Evolutionary conservation across 2,888 invertebrate species (phyloP).

Genomic region (Portevinia maculata): DNA sequence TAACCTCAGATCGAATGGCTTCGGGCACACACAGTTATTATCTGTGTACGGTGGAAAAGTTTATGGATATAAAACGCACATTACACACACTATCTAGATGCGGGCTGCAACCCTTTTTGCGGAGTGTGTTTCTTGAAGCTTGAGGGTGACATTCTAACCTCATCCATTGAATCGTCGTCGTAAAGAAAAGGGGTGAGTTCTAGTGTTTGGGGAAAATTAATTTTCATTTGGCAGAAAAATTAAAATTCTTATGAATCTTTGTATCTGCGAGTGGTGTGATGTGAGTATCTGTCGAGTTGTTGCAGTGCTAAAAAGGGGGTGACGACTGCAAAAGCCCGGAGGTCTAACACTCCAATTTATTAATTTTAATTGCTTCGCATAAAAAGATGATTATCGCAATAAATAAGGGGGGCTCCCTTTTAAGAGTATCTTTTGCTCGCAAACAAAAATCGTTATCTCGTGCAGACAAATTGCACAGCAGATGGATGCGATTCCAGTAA

Average conservation of each 20-base stretch:
- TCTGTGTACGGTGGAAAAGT: conserved; percentile 58
- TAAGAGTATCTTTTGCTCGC: conserved; percentile 15
- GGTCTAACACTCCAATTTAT: conserved; percentile 77
- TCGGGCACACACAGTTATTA: conserved; percentile 62
- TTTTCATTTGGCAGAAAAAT: conserved; percentile 80
- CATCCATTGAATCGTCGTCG: conserved; percentile 5
- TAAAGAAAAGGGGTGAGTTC: conserved; percentile 38
- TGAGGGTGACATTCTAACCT: conserved; percentile 26
- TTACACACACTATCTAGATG: conserved; percentile 71
- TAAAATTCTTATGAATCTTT: conserved; percentile 75
- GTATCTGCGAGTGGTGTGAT: conserved; percentile 33
- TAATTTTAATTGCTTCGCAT: conserved; percentile 80
- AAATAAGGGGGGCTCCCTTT: conserved; percentile 48
- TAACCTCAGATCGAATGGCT: conserved; percentile 67
- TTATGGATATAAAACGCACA: conserved; percentile 74
- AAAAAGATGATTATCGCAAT: conserved; percentile 73
- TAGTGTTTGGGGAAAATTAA: conserved; percentile 79
- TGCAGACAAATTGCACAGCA: conserved; percentile 73
- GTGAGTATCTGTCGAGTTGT: conserved; percentile 1
- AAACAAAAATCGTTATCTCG: conserved; percentile 59
- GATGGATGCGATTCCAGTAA: conserved; percentile 67
- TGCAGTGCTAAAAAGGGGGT: not conserved
- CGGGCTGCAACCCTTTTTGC: conserved; percentile 43
- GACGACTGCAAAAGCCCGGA: conserved; percentile 33
- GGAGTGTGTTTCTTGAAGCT: not conserved